A percentile compares a stretch with the other conserved stretches of the same genome.
phyloP scores from a whole-genome alignment of 1,140 invertebrate genomes.

The Neomicropteryx cornuta region DNA sequence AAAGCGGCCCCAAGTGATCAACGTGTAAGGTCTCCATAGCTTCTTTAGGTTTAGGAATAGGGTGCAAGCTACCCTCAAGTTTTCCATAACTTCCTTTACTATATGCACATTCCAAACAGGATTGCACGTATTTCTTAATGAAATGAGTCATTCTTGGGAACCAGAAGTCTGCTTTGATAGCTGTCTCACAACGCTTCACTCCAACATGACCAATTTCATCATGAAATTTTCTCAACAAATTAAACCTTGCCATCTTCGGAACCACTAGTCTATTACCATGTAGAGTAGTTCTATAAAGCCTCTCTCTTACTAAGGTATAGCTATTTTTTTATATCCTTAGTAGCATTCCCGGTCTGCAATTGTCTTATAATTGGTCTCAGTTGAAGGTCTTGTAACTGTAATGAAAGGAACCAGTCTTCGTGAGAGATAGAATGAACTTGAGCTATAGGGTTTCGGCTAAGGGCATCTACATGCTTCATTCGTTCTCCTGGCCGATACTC shows the following conservation, averaged over 20 bases:
- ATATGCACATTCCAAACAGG: constrained; percentile 17
- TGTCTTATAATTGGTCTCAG: constrained; percentile 9
- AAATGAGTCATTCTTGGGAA: constrained; percentile 18
- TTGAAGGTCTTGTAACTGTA: constrained; percentile 16
- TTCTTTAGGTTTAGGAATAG: constrained; percentile 11
- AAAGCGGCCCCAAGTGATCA: constrained; percentile 19
- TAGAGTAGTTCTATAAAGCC: constrained; percentile 14
- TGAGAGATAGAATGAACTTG: constrained; percentile 11
- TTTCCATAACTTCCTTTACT: constrained; percentile 11
- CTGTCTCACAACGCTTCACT: constrained; percentile 10
- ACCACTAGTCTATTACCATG: constrained; percentile 16
- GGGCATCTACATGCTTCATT: constrained; percentile 3
- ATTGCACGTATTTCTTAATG: constrained; percentile 14
- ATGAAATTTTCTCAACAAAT: too few species aligned
- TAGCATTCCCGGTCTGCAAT: constrained; percentile 5
- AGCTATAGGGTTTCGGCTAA: constrained; percentile 1
- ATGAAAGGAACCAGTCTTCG: constrained; percentile 16
- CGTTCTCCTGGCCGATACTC: constrained; percentile 12
- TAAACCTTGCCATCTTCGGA: constrained; percentile 18
- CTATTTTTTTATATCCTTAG: constrained; percentile 11
- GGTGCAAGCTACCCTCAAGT: constrained; percentile 5
- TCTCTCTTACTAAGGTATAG: constrained; percentile 12
- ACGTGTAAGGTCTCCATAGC: constrained; percentile 15
- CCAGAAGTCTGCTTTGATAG: constrained; percentile 17
- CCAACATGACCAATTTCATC: constrained; percentile 19